Evolutionary conservation across 2,888 invertebrate species (phyloP), one percentile per base, ranked within the genome.

Genomic region (Lagria hirta): DNA sequence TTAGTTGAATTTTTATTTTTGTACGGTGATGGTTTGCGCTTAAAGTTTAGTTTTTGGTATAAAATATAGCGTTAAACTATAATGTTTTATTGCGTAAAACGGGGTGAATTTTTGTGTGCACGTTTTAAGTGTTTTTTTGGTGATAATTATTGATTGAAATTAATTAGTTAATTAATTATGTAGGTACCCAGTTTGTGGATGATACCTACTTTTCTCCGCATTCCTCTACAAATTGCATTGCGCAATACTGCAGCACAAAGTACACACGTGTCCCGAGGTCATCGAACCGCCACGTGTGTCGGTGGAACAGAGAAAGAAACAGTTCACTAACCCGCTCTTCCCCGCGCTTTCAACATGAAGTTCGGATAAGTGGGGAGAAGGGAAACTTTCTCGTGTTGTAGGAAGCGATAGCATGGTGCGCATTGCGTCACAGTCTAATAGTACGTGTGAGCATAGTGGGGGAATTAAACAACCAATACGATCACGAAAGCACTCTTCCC

Each of bases 271-370:
- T 61, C 55, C 51, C 51, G 58, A 54, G 64, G 62, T 64, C 64
- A 59, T 53, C 59, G 62, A 62, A 62, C 64, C 48, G 63, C 62
- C 64, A 64, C 63, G 64, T 64, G 64, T 64, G 57, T 47, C 51
- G 33, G 57, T 44, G 48, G 41, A 50, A 61, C 49, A 44, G 48
- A 58, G 61, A 62, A 36, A 40, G 55, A 36, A 36, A n/a, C 37
- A 47, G 48, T 51, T 48, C 54, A 46, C 34, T 40, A 40, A 46
- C 41, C 45, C 37, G 20, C 44, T 17, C 46, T 16, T 18, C 37
- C 22, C 42, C 20, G 15, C 30, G 21, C 33, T 32, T 17, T 12
- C 13, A 21, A 23, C 23, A 28, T 10, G 37, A 16, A n/a, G n/a
- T n/a, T n/a, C n/a, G n/a, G n/a, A n/a, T n/a, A n/a, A n/a, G n/a